Evolutionary conservation across 2,797 vertebrate species (phyloP).

Genomic region (Kryptopterus vitreolus): DNA sequence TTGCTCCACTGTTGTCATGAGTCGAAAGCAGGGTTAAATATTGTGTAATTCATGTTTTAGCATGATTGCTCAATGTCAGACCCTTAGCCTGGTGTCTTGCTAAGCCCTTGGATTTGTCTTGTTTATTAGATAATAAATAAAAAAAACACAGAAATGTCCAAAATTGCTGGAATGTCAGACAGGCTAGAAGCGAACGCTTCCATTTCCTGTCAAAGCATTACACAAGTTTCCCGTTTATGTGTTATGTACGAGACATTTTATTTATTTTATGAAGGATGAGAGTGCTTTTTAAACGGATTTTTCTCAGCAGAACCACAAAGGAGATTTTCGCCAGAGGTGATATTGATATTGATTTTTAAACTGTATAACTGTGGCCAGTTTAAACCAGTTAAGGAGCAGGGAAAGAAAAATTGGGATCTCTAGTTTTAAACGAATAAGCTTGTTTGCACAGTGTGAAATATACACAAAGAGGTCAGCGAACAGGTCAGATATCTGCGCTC

Average conservation of each 20-base stretch:
- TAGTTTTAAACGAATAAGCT: slow-evolving; percentile 17
- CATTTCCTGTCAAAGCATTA: slow-evolving; percentile 29
- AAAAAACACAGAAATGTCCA: background rate
- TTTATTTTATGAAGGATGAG: slow-evolving; percentile 45
- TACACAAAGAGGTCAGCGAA: slow-evolving; percentile 1
- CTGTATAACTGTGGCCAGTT: slow-evolving; percentile 20
- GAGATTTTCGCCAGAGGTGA: slow-evolving; percentile 42
- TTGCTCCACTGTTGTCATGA: no score
- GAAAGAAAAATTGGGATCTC: slow-evolving; percentile 3
- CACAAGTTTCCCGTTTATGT: slow-evolving; percentile 25
- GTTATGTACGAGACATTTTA: slow-evolving; percentile 32
- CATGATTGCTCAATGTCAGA: background rate
- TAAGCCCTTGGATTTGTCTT: background rate
- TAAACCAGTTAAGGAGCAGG: slow-evolving; percentile 9
- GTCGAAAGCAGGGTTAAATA: no score
- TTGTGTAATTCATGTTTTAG: background rate
- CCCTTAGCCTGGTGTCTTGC: background rate
- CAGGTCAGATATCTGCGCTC: slow-evolving; percentile 4
- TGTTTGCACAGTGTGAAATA: slow-evolving; percentile 15
- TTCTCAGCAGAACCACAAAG: slow-evolving; percentile 31
- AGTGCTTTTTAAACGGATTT: slow-evolving; percentile 42
- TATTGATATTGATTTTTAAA: slow-evolving; percentile 37
- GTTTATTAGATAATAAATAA: background rate
- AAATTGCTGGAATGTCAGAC: slow-evolving; percentile 18
- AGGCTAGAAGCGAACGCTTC: slow-evolving; percentile 9